Evolutionary conservation across 2,888 invertebrate species (phyloP).

Genomic region (Trypoxylon attenuatum): DNA sequence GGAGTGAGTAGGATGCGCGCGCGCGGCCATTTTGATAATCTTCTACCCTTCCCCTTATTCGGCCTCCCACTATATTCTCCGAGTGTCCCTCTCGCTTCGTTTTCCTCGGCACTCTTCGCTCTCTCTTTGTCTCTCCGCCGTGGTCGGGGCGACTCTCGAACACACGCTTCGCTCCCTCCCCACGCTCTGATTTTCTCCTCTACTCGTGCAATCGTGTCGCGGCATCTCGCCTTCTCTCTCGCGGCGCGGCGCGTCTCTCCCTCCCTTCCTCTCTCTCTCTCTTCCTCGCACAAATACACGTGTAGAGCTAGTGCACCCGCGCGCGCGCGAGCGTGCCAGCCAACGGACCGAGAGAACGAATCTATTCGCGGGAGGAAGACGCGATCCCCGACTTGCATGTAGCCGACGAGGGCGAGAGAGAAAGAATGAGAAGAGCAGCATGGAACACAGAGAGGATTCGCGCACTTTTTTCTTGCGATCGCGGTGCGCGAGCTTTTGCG

Average conservation of each 20-base stretch:
- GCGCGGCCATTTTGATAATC: constrained; percentile 73
- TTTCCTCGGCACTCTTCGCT: constrained; percentile 17
- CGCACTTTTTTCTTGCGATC: constrained; percentile 41
- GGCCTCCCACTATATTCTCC: constrained; percentile 25
- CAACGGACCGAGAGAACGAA: not conserved
- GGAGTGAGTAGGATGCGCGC: constrained; percentile 59
- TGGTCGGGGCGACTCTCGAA: no score
- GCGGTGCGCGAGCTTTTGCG: constrained; percentile 59
- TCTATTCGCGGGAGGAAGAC: not conserved
- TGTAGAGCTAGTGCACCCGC: not conserved
- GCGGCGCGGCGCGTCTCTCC: no score
- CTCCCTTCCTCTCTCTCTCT: constrained; percentile 32
- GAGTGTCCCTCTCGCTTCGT: constrained; percentile 25
- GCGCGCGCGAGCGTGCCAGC: not conserved
- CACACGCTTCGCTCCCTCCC: constrained; percentile 27
- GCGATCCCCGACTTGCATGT: not conserved
- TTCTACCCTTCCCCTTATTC: constrained; percentile 59
- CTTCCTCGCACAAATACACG: constrained; percentile 13
- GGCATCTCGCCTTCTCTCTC: no score
- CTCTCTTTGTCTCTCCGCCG: constrained; percentile 17
- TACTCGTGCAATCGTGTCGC: no score
- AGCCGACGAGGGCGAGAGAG: not conserved
- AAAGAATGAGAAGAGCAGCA: not conserved
- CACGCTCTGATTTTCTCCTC: constrained; percentile 39
- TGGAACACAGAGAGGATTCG: constrained; percentile 9